Conservation (phyloP, 2,888 invertebrate genomes). For the Mythimna pallens region DNA sequence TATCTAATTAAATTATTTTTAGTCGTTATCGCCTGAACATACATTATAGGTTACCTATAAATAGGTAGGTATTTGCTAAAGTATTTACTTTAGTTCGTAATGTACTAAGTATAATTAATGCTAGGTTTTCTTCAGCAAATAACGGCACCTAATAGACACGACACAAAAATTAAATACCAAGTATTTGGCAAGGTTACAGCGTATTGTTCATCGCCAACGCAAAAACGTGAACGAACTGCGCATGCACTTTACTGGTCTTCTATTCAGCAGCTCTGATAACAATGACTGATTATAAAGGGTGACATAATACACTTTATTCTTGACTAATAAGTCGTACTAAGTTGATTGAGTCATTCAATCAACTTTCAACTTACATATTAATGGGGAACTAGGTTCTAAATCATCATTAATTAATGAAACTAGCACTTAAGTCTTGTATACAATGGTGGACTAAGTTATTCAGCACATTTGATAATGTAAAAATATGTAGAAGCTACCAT, state of each 20-base stretch:
- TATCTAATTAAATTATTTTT: not conserved
- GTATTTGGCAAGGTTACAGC: constrained; percentile 56
- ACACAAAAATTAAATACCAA: constrained; percentile 39
- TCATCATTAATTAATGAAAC: constrained; percentile 42
- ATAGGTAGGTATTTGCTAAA: too few relatives aligned
- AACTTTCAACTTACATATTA: constrained; percentile 50
- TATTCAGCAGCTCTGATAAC: constrained; percentile 45
- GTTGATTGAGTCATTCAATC: constrained; percentile 53
- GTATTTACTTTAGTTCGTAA: too few relatives aligned
- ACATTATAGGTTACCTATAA: too few relatives aligned
- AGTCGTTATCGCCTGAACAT: not conserved
- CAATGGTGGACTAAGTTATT: not conserved
- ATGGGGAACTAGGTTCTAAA: constrained; percentile 38
- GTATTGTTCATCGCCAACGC: constrained; percentile 56
- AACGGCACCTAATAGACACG: constrained; percentile 1
- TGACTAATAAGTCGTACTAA: constrained; percentile 41
- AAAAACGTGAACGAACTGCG: constrained; percentile 43
- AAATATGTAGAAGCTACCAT: too few relatives aligned
- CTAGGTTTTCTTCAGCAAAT: not conserved
- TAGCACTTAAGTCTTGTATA: constrained; percentile 15
- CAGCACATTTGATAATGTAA: not conserved
- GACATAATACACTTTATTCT: constrained; percentile 54
- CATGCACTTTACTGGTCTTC: constrained; percentile 35
- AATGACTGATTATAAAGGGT: constrained; percentile 55
- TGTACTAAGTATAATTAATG: not conserved